A percentile compares a stretch with the other conserved stretches of the same genome.
Conservation (phyloP, 2,888 invertebrate genomes). For the Melitaea athalia region DNA sequence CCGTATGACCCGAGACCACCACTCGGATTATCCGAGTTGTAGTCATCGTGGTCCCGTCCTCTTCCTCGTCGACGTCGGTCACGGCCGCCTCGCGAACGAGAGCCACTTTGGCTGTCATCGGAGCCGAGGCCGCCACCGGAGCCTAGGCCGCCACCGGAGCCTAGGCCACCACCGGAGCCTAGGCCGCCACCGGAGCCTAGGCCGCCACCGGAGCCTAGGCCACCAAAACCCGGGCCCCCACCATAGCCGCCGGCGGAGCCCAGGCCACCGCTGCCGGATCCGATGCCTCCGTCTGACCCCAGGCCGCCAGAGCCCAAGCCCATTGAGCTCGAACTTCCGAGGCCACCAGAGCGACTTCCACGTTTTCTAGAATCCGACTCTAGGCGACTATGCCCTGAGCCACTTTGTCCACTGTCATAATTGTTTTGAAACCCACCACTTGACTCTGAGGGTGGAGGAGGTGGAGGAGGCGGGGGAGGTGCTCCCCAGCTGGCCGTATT, state of each 20-base stretch:
- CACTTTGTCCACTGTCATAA: conserved; percentile 60
- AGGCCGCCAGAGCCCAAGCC: conserved; percentile 52
- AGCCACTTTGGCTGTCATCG: conserved; percentile 46
- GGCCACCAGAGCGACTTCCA: conserved; percentile 57
- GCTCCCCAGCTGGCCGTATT: conserved; percentile 62
- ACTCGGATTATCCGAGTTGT: conserved; percentile 53
- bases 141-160: conserved; percentile 44
- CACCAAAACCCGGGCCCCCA: conserved; percentile 44
- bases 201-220: conserved; percentile 49
- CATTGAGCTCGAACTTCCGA: conserved; percentile 49
- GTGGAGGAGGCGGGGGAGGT: conserved; percentile 68
- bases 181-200: conserved; percentile 49
- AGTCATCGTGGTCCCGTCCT: conserved; percentile 67
- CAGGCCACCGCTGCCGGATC: conserved; percentile 41
- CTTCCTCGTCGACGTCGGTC: conserved; percentile 73
- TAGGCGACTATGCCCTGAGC: conserved; percentile 68
- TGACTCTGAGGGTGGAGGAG: conserved; percentile 60
- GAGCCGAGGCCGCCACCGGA: conserved; percentile 50
- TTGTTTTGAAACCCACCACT: conserved; percentile 50
- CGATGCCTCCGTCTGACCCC: conserved; percentile 48
- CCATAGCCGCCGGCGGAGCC: conserved; percentile 41
- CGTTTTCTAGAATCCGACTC: conserved; percentile 79
- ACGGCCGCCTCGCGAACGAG: conserved; percentile 60
- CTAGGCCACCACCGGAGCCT: conserved; percentile 42
- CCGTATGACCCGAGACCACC: conserved; percentile 54